Conservation (phyloP, 2,888 invertebrate genomes). For the Drosophila multiciliata region DNA sequence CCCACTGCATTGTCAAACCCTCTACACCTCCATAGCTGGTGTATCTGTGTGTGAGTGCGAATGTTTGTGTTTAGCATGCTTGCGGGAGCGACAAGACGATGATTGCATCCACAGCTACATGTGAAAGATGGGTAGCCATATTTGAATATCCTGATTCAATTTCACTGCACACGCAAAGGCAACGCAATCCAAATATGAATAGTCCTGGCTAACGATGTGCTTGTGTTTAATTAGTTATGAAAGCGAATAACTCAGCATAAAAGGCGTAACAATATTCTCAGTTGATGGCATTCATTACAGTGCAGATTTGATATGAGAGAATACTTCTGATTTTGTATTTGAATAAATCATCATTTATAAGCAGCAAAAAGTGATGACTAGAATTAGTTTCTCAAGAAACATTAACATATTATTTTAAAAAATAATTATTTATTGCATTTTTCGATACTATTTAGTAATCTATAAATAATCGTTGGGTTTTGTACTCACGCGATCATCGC, state of each 20-base stretch:
- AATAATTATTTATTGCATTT: neutral
- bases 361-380: neutral
- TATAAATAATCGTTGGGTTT: constrained; percentile 10
- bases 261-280: neutral
- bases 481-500: constrained; percentile 56
- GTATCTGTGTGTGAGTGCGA: constrained; percentile 1
- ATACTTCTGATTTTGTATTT: too few species aligned
- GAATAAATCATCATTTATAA: too few species aligned
- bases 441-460: neutral
- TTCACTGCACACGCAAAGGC: constrained; percentile 35
- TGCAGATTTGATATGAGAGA: neutral
- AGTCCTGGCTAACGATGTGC: too few species aligned
- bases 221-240: neutral
- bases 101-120: constrained; percentile 39
- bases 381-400: neutral
- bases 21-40: constrained; percentile 5
- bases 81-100: constrained; percentile 55
- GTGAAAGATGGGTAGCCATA: constrained; percentile 25
- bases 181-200: neutral
- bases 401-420: neutral
- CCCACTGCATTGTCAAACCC: constrained; percentile 51
- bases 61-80: constrained; percentile 12
- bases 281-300: neutral
- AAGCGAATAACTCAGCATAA: neutral
- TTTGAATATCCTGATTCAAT: constrained; percentile 58